Percentiles rank a stretch among this genome's conserved stretches.
These are phyloP conservation scores for Cephus spinipes DNA, from an alignment of 2,888 invertebrate genomes.

Conservation along the genomic window DNA sequence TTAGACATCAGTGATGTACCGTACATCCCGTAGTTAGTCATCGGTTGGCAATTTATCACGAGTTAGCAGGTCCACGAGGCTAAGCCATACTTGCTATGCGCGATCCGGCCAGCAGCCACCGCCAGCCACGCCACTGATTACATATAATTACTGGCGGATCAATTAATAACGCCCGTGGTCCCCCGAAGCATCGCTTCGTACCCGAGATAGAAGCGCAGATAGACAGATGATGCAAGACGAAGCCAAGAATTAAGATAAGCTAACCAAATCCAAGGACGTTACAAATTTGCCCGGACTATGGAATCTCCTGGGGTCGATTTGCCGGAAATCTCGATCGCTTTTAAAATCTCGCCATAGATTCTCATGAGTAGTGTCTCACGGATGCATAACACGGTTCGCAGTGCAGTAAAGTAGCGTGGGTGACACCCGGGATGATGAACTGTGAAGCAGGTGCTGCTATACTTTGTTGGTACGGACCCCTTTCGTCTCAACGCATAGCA, in stretches of 20 bases:
- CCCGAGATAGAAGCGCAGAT: background rate
- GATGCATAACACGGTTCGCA: constrained; percentile 64
- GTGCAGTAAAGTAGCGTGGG: constrained; percentile 65
- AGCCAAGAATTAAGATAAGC: background rate
- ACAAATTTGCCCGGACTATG: background rate
- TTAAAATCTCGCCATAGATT: constrained; percentile 59
- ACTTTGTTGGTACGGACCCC: constrained; percentile 21
- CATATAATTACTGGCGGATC: constrained; percentile 58
- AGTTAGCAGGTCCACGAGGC: constrained; percentile 50
- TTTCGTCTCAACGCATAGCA: constrained; percentile 4
- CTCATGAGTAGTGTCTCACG: constrained; percentile 52
- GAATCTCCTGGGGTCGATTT: background rate
- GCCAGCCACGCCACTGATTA: constrained; percentile 51
- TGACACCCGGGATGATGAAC: constrained; percentile 64
- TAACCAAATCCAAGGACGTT: background rate
- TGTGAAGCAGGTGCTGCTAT: constrained; percentile 62
- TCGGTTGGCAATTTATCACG: constrained; percentile 60
- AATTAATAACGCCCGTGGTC: constrained; percentile 52
- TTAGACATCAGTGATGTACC: background rate
- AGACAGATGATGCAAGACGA: background rate
- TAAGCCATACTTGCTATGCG: constrained; percentile 57
- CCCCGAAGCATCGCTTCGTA: constrained; percentile 22
- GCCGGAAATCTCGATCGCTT: constrained; percentile 58
- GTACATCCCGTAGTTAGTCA: constrained; percentile 59
- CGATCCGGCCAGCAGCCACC: constrained; percentile 43